Evolutionary conservation across 2,113 vertebrate species (phyloP).

Genomic region (Pantherophis guttatus): DNA sequence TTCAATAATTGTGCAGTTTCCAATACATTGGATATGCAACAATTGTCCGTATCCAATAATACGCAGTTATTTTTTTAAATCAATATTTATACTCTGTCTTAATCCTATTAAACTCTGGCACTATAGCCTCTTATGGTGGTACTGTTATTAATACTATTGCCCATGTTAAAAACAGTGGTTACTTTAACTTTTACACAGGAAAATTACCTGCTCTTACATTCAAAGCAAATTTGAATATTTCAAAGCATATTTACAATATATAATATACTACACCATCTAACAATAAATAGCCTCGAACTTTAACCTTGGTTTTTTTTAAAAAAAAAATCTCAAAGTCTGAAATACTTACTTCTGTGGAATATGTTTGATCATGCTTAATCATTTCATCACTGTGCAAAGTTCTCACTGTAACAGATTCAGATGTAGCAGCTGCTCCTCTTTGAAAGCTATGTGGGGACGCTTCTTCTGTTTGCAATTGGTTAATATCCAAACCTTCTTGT

Average conservation of each 20-base stretch:
- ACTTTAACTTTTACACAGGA: background rate
- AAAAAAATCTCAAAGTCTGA: background rate
- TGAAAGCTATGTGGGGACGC: slow-evolving; percentile 52
- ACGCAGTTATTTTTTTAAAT: background rate
- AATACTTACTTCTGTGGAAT: slow-evolving; percentile 83
- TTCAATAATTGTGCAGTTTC: background rate
- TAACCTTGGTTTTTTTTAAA: background rate
- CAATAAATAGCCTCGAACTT: background rate
- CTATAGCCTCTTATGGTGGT: background rate
- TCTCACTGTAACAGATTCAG: slow-evolving; percentile 74
- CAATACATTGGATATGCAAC: no score
- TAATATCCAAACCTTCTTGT: slow-evolving; percentile 63
- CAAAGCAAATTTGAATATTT: no score
- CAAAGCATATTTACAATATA: background rate
- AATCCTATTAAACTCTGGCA: background rate
- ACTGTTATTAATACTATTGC: background rate
- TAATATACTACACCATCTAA: background rate
- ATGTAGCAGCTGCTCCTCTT: slow-evolving; percentile 60
- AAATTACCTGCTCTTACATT: background rate
- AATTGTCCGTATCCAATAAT: background rate
- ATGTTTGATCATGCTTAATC: slow-evolving; percentile 76
- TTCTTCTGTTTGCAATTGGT: slow-evolving; percentile 66
- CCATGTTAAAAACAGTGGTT: slow-evolving; percentile 11
- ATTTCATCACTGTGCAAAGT: slow-evolving; percentile 79
- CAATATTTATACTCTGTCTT: background rate